Evolutionary conservation across 1,140 invertebrate species (phyloP), one percentile per base, ranked within the genome.

Genomic region (Zelostemma sp.): DNA sequence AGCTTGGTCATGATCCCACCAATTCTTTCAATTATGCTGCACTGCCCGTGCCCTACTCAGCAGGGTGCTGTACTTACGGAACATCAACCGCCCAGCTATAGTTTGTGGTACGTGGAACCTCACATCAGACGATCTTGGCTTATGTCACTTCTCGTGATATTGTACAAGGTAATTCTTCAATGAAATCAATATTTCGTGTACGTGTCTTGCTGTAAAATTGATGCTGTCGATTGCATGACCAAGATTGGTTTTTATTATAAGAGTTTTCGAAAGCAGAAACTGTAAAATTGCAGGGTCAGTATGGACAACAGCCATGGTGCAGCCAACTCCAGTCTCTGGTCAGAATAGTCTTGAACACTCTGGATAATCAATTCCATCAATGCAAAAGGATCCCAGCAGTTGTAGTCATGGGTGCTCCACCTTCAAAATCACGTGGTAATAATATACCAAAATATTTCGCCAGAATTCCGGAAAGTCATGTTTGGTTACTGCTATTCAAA

Each of bases 61-160:
- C 84, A 82, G 59, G 73, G 72, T 43, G 63, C 78, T 15, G 81
- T 81, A 21, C 78, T 80, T 6, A 80, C 83, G 14, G 87, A 88
- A 64, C 87, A 87, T 76, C 86, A 86, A 72, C 83, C 87, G 45
- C 91, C 90, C 11, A 88, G 85, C 46, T 97, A 95, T 79, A 96
- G 94, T 16, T 85, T 98, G 6, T 97, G 95, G 93, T 90, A 91
- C 73, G 84, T 99, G 49, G 93, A 96, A 75, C 89, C 93, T 4
- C 91, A 95, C 79, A 90, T 92, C 1, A 88, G 97, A 14, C 88
- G 94, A 51, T 93, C 93, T 59, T 99, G 98, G 98, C 88, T 99
- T 12, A 93, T 95, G 86, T 89, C 96, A 15, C 79, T 98, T 12
- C 89, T 99, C n/a, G 95, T 99, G 8, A 91, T 99, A 63, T 87